phyloP scores from a whole-genome alignment of 2,797 vertebrate species.

The Oreochromis grahami region DNA sequence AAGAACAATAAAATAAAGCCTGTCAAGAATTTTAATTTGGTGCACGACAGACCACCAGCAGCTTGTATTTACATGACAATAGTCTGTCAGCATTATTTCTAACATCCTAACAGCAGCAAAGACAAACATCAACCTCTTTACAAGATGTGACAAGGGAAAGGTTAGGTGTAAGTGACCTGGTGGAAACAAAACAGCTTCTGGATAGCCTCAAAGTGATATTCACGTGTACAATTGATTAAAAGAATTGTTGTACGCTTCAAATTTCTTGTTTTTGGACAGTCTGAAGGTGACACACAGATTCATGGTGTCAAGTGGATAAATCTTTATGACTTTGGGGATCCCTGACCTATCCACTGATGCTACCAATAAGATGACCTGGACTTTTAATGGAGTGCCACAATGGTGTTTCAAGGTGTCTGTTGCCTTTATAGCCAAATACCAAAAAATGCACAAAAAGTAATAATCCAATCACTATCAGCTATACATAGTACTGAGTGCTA shows the following conservation, averaged over 20 bases:
- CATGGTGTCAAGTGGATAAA: neutral
- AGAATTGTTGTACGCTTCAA: neutral
- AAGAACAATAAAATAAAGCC: slow-evolving; percentile 16
- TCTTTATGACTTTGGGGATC: neutral
- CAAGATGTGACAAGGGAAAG: slow-evolving; percentile 12
- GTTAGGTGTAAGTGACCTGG: neutral
- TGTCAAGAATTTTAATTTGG: neutral
- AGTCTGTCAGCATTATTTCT: slow-evolving; percentile 1
- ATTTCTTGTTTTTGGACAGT: neutral
- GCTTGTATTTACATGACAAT: slow-evolving; percentile 52
- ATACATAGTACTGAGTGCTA: neutral
- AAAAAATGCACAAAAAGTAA: neutral
- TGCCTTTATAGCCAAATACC: neutral
- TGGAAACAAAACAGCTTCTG: neutral
- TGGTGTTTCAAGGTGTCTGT: neutral
- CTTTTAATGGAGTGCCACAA: neutral
- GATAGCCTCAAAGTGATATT: neutral
- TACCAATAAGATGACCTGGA: neutral
- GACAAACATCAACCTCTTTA: slow-evolving; percentile 40
- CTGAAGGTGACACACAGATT: neutral
- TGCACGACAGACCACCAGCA: slow-evolving; percentile 17
- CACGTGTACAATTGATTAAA: neutral
- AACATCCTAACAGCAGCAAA: slow-evolving; percentile 21
- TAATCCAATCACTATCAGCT: neutral
- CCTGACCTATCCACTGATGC: neutral